A percentile compares a stretch with the other conserved stretches of the same genome.
phyloP scores from a whole-genome alignment of 1,140 invertebrate species.

The Eupeodes corollae region DNA sequence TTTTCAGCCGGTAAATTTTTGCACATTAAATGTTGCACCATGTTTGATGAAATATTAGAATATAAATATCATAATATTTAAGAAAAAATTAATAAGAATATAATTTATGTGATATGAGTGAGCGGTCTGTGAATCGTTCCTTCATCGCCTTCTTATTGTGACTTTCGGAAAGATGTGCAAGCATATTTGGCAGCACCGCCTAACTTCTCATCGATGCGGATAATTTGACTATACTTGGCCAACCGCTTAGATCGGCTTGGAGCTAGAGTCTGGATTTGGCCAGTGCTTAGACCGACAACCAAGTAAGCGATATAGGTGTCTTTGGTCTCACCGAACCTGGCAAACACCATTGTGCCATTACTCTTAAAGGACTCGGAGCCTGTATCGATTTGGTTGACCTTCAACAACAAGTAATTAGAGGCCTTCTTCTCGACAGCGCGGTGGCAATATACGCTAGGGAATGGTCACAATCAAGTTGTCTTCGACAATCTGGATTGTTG shows the following conservation, averaged over 20 bases:
- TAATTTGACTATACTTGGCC: conserved; percentile 94
- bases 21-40: too few relatives aligned
- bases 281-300: conserved; percentile 87
- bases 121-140: too few relatives aligned
- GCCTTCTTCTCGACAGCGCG: conserved; percentile 88
- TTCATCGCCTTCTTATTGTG: too few relatives aligned
- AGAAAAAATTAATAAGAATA: too few relatives aligned
- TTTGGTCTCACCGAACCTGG: conserved; percentile 92
- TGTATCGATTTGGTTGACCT: conserved; percentile 94
- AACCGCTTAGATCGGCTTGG: conserved; percentile 92
- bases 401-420: conserved; percentile 88
- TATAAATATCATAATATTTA: too few relatives aligned
- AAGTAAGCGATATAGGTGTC: conserved; percentile 96
- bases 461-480: too few relatives aligned
- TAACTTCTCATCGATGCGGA: conserved; percentile 93
- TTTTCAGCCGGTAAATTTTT: too few relatives aligned
- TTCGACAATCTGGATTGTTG: too few relatives aligned
- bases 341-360: conserved; percentile 93
- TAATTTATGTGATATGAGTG: too few relatives aligned
- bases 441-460: conserved; percentile 78
- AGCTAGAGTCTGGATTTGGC: conserved; percentile 95
- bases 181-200: conserved; percentile 78
- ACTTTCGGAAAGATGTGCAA: conserved; percentile 82
- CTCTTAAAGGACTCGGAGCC: conserved; percentile 92
- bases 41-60: too few relatives aligned